Conservation (phyloP, 92 coral and sea anemone species). For the Montipora capitata region DNA sequence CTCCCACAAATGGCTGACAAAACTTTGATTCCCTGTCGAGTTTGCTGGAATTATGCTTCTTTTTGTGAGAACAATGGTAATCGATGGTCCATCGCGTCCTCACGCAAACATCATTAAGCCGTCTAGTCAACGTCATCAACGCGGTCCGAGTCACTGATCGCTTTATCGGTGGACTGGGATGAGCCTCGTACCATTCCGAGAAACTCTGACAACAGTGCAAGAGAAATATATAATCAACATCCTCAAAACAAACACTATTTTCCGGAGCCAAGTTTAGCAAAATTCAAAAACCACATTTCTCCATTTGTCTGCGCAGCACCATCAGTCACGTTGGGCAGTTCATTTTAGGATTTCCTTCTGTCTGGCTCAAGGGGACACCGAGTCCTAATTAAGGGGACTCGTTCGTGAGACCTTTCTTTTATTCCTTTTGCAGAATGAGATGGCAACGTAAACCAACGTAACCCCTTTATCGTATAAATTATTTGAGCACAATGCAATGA, state of each 20-base stretch:
- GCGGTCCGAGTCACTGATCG: conserved; percentile 29
- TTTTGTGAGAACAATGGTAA: background rate
- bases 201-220: conserved; percentile 22
- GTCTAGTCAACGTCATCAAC: conserved; percentile 65
- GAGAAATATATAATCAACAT: background rate
- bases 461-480: too few relatives aligned
- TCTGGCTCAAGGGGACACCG: too few relatives aligned
- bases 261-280: background rate
- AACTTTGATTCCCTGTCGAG: background rate
- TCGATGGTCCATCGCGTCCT: background rate
- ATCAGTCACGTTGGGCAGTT: too few relatives aligned
- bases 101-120: too few relatives aligned
- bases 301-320: background rate
- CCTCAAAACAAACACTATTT: background rate
- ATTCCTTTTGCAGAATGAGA: too few relatives aligned
- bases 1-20: background rate
- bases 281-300: background rate
- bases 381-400: too few relatives aligned
- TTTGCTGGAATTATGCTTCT: background rate
- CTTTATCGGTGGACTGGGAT: conserved; percentile 17
- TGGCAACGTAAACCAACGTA: too few relatives aligned
- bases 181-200: conserved; percentile 56
- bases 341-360: too few relatives aligned
- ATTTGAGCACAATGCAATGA: too few relatives aligned
- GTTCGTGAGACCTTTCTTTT: too few relatives aligned